phyloP scores from a whole-genome alignment of 1,140 invertebrate species.

The Caenorhabditis brenneri region DNA sequence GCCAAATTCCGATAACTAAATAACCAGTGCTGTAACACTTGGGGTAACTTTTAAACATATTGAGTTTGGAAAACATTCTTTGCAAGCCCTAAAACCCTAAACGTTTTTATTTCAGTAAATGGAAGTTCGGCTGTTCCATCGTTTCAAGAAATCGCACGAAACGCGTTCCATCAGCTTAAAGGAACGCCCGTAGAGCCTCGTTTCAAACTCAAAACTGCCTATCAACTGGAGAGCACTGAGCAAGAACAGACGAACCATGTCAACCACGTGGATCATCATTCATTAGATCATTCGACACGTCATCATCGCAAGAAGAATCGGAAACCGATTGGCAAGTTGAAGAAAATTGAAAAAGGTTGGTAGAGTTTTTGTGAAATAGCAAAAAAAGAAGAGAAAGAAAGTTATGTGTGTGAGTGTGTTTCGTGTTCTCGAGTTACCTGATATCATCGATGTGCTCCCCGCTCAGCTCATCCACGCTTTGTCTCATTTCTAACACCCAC shows the following conservation, averaged over 20 bases:
- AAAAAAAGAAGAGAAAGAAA: neutral
- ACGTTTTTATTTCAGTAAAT: neutral
- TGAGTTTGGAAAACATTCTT: neutral
- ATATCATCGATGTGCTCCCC: slow-evolving; percentile 22
- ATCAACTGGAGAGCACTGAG: slow-evolving; percentile 24
- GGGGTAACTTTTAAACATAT: too few relatives aligned
- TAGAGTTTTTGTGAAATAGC: neutral
- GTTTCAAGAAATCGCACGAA: slow-evolving; percentile 22
- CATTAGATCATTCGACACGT: neutral
- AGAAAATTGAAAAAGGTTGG: slow-evolving; percentile 39
- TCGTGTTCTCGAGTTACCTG: slow-evolving; percentile 41
- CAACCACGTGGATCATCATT: slow-evolving; percentile 3
- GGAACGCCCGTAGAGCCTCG: slow-evolving; percentile 1
- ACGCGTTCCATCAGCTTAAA: slow-evolving; percentile 35
- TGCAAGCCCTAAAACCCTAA: too few relatives aligned
- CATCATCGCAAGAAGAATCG: slow-evolving; percentile 38
- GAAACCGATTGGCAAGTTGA: slow-evolving; percentile 25
- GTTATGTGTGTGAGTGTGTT: slow-evolving; percentile 33
- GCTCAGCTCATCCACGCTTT: slow-evolving; percentile 25
- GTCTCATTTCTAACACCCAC: slow-evolving; percentile 33
- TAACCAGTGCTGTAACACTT: too few relatives aligned
- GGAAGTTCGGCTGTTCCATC: slow-evolving; percentile 23
- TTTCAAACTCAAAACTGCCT: neutral
- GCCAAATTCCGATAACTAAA: too few relatives aligned
- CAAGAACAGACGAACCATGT: neutral